Evolutionary conservation across 1,140 invertebrate genomes (phyloP).

Genomic region (Limonius californicus): DNA sequence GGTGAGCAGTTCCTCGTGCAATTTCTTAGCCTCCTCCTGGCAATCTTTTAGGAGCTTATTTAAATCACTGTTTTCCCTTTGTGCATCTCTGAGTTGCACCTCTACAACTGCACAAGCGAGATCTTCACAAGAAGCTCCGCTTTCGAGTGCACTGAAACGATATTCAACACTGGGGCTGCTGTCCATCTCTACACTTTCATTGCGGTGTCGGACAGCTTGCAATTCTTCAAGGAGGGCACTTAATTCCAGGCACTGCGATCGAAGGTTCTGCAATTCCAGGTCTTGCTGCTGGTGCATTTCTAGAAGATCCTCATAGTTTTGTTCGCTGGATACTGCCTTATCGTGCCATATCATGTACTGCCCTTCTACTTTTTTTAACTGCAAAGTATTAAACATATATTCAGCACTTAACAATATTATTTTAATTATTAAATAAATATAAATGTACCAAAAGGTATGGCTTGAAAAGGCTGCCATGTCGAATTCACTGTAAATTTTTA

Average conservation of each 20-base stretch:
- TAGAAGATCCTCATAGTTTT: conserved; percentile 9
- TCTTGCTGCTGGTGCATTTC: conserved; percentile 25
- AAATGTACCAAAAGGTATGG: no score
- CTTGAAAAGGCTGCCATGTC: no score
- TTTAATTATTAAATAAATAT: no score
- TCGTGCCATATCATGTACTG: conserved; percentile 32
- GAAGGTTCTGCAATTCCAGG: conserved; percentile 26
- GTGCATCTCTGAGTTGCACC: conserved; percentile 40
- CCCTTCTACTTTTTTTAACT: conserved; percentile 24
- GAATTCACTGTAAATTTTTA: no score
- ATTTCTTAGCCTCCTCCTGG: no score
- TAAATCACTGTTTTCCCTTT: conserved; percentile 32
- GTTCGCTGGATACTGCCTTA: conserved; percentile 20
- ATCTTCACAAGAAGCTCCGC: conserved; percentile 20
- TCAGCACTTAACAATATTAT: no score
- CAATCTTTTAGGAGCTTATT: conserved; percentile 20
- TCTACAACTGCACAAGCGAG: conserved; percentile 41
- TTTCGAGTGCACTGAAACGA: neutral
- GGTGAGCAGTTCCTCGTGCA: no score
- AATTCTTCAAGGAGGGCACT: conserved; percentile 34
- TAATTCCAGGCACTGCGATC: conserved; percentile 33
- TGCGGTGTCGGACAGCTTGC: conserved; percentile 18
- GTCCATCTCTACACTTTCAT: conserved; percentile 26
- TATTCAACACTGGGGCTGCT: neutral
- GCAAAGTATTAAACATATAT: no score